Conservation (phyloP, 2,888 invertebrate species). For the Crocallis elinguaria region DNA sequence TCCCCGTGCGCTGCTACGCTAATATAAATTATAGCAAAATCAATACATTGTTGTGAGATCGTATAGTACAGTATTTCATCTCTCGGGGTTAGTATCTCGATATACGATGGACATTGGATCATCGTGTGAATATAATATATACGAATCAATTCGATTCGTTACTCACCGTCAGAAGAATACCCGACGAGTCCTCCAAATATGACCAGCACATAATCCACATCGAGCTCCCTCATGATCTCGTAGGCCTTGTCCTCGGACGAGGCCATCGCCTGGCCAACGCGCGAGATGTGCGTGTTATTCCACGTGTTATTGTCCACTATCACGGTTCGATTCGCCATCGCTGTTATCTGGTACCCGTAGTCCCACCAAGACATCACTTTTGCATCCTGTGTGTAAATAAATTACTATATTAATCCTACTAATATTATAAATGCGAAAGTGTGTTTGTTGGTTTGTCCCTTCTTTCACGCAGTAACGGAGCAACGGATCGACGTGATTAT, state of each 20-base stretch:
- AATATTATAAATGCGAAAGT: too few relatives aligned
- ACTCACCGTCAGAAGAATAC: conserved; percentile 97
- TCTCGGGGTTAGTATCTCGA: too few relatives aligned
- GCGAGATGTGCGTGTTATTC: conserved; percentile 99
- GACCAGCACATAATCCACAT: conserved; percentile 98
- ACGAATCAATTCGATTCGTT: neutral
- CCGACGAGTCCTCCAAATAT: conserved; percentile 99
- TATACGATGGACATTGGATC: neutral
- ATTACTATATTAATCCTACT: neutral
- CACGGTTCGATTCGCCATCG: conserved; percentile 99
- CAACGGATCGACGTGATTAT: too few relatives aligned
- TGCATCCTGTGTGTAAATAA: conserved; percentile 88
- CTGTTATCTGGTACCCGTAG: conserved; percentile 99
- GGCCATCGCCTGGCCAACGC: conserved; percentile 99
- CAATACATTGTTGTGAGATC: too few relatives aligned
- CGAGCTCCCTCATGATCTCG: conserved; percentile 98
- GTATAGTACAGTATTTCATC: too few relatives aligned
- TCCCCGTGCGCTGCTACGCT: too few relatives aligned
- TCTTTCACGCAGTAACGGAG: too few relatives aligned
- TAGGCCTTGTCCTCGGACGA: conserved; percentile 98
- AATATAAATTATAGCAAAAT: too few relatives aligned
- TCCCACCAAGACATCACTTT: conserved; percentile 99
- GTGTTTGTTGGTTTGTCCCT: too few relatives aligned
- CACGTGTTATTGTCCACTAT: conserved; percentile 99
- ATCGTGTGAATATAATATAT: neutral